A percentile compares a stretch with the other conserved stretches of the same genome.
These are phyloP conservation scores for Minunthozetes semirufus DNA, from an alignment of 2,888 invertebrate species.

Conservation along the genomic window DNA sequence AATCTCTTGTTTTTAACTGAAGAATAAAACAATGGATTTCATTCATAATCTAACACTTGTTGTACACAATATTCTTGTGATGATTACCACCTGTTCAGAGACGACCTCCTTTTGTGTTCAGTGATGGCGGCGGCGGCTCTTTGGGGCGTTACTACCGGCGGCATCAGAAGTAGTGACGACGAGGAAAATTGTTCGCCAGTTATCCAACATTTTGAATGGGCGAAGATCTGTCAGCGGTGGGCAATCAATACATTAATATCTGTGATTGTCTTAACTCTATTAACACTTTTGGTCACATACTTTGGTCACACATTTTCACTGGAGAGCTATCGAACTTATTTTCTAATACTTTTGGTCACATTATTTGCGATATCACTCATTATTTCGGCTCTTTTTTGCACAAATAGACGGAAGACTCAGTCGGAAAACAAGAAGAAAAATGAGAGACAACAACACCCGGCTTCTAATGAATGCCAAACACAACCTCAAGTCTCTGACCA, in stretches of 20 bases:
- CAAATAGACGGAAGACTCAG: neutral
- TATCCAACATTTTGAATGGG: neutral
- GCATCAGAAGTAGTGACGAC: neutral
- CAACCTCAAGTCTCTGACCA: too few relatives aligned
- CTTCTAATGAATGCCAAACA: too few relatives aligned
- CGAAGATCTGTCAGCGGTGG: conserved; percentile 12
- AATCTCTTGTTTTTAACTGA: too few relatives aligned
- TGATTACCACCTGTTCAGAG: neutral
- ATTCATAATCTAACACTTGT: too few relatives aligned
- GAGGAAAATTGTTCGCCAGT: neutral
- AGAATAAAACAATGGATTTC: too few relatives aligned
- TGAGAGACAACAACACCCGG: neutral
- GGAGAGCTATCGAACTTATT: neutral
- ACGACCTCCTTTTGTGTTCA: neutral
- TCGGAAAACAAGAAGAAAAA: neutral
- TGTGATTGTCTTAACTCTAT: conserved; percentile 15
- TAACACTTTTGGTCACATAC: conserved; percentile 22
- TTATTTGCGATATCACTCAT: neutral
- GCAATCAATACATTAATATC: conserved; percentile 22
- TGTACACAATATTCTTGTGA: neutral
- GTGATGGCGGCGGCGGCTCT: conserved; percentile 6
- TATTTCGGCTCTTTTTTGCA: conserved; percentile 10
- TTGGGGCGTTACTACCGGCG: conserved; percentile 9
- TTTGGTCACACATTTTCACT: conserved; percentile 10
- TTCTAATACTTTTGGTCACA: conserved; percentile 16